Base-by-base conservation (phyloP, 2,888 invertebrate species). In the Sinopyrophorus schimmeli region DNA sequence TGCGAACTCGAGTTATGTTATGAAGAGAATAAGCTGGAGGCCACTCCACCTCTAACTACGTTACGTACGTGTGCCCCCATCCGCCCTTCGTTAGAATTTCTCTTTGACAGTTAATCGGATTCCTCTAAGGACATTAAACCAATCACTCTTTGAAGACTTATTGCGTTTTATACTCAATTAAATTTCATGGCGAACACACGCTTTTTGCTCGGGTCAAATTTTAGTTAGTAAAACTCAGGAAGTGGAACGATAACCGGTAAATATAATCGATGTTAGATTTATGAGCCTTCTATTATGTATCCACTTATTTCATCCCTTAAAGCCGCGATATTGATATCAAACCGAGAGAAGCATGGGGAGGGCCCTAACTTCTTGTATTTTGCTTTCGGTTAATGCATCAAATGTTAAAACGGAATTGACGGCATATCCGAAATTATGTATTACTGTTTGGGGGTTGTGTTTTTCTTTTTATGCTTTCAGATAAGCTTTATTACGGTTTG, bases 141-240 rank as follows among this genome's bases (percentile, higher is more conserved):
- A 26, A 43, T 43, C 42, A 35, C 18, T 43, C 42, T 32, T 32
- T 42, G 18, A 42, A n/a, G 32, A 42, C 24, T 43, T 43, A 43
- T 34, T 43, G 34, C 42, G 26, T 43, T 43, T 43, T 34, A 34
- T 43, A 27, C 42, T 27, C 42, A 43, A 43, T 43, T 43, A 43
- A 43, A 35, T 43, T 32, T 35, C 34, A 26, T 27, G 32, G 35
- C 34, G 42, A 34, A 18, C 42, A 16, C 26, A 15, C 14, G 32
- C 16, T 16, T n/a, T n/a, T n/a, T n/a, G n/a, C 11, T 17, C 24
- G 24, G 5, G 10, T 24, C 12, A 9, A 9, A 43, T 34, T 43
- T 42, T 34, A 27, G 20, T 18, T n/a, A n/a, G 23, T 16, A 18
- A n/a, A 3, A 4, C 17, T 27, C 21, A 34, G 14, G 27, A 27